Evolutionary conservation across 2,888 invertebrate genomes (phyloP).

Genomic region (Troglohyphantes excavatus): DNA sequence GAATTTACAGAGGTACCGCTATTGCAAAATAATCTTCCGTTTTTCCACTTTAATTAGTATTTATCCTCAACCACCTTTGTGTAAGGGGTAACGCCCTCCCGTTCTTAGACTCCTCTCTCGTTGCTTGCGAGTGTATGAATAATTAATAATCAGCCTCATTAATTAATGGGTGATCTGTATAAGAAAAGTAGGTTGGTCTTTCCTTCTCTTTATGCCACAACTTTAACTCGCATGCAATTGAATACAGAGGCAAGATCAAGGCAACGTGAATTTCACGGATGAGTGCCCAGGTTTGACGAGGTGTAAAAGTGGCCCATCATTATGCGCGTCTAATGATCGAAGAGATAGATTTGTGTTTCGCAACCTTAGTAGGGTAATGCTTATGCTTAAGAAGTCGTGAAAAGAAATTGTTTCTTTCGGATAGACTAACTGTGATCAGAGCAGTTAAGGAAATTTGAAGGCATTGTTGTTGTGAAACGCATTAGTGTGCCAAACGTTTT

Average conservation of each 20-base stretch:
- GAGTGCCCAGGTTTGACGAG: background rate
- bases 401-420: background rate
- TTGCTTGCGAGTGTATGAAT: too few relatives aligned
- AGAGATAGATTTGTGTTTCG: background rate
- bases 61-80: too few relatives aligned
- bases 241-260: constrained; percentile 12
- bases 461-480: background rate
- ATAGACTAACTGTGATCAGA: background rate
- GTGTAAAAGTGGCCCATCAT: constrained; percentile 10
- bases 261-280: constrained; percentile 12
- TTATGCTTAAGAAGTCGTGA: background rate
- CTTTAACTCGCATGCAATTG: background rate
- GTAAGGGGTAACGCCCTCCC: too few relatives aligned
- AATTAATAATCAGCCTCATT: constrained; percentile 11
- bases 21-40: too few relatives aligned
- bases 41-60: too few relatives aligned
- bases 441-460: background rate
- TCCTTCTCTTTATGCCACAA: background rate
- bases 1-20: too few relatives aligned
- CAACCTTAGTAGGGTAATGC: constrained; percentile 3
- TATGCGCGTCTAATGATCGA: background rate
- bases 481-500: too few relatives aligned
- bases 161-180: background rate
- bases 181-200: constrained; percentile 36
- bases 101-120: too few relatives aligned